Evolutionary conservation across 2,888 invertebrate genomes (phyloP).

Genomic region (Chymomyza amoena): DNA sequence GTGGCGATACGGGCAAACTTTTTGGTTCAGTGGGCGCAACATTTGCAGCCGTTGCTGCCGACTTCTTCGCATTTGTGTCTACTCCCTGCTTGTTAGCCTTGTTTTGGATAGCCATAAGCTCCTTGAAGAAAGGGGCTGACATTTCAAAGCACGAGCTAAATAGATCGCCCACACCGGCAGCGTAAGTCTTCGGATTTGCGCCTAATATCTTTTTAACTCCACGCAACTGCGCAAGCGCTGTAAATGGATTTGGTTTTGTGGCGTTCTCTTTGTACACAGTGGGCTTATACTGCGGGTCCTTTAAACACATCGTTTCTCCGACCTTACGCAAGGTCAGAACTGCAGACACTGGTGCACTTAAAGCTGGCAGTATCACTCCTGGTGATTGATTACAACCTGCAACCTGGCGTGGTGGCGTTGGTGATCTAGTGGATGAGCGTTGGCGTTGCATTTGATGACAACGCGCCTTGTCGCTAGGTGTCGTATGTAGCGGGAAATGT

Average conservation of each 20-base stretch:
- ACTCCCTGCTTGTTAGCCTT: conserved; percentile 36
- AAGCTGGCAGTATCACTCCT: conserved; percentile 29
- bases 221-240: conserved; percentile 86
- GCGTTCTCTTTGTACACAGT: conserved; percentile 77
- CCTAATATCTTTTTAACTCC: conserved; percentile 91
- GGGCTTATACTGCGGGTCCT: conserved; percentile 90
- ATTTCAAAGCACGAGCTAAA: conserved; percentile 89
- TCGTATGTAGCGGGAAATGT: conserved; percentile 82
- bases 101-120: conserved; percentile 74
- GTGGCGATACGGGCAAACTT: conserved; percentile 81
- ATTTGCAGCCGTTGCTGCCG: conserved; percentile 5
- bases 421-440: conserved; percentile 74
- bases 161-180: conserved; percentile 80
- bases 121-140: conserved; percentile 83
- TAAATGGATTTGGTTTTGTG: conserved; percentile 85
- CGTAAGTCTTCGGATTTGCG: conserved; percentile 80
- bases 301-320: conserved; percentile 91
- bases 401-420: conserved; percentile 74
- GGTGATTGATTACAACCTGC: conserved; percentile 27
- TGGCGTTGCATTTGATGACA: conserved; percentile 83
- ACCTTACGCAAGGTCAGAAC: conserved; percentile 83
- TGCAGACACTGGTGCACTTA: conserved; percentile 72
- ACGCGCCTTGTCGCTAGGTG: conserved; percentile 87
- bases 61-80: conserved; percentile 5
- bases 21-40: conserved; percentile 76